Base-by-base conservation (phyloP, 2,797 vertebrate genomes). In the Eulemur mongoz region DNA sequence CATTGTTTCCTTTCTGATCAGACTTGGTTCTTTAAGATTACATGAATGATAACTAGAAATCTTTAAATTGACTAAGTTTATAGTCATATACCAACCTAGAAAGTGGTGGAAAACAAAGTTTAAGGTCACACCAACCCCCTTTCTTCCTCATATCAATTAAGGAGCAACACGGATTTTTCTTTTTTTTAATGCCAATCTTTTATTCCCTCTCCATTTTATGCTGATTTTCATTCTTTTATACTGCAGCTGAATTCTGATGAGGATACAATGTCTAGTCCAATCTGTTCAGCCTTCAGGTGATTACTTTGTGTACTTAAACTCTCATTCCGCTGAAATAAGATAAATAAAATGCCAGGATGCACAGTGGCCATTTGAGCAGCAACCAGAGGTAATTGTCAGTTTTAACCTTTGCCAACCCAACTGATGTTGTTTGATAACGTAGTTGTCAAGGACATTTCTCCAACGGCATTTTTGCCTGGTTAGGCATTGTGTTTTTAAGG, bases 231-330 rank as follows among this genome's bases (percentile, higher is more conserved):
- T 72, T 85, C 43, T 73, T 92, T 82, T 43, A 45, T 22, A 25
- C 7, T 23, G 67, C 45, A 65, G 3, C 52, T 95, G 76, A 94
- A 94, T 97, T 82, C 65, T 90, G 59, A 96, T 95, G 85, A 97
- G 70, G 59, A 91, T 10, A 35, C 54, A 67, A 13, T 50, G 65
- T 89, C 92, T 82, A 92, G 22, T n/a, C 59, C 79, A 96, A 81
- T 96, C 78, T 96, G 52, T 38, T 97, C 81, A 80, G 25, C 25
- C 18, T 96, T 96, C 81, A 93, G 40, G 78, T 96, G 90, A 96
- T 97, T 92, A 94, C 35, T 88, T 81, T 78, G 81, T 57, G 15
- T 83, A 96, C 54, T 95, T 96, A 95, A 94, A 84, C 22, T 93
- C 69, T 76, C 89, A 84, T 83, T 89, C 54, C 2, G 5, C 17